phyloP scores from a whole-genome alignment of 1,140 invertebrate genomes.

The Brachionus koreanus region DNA sequence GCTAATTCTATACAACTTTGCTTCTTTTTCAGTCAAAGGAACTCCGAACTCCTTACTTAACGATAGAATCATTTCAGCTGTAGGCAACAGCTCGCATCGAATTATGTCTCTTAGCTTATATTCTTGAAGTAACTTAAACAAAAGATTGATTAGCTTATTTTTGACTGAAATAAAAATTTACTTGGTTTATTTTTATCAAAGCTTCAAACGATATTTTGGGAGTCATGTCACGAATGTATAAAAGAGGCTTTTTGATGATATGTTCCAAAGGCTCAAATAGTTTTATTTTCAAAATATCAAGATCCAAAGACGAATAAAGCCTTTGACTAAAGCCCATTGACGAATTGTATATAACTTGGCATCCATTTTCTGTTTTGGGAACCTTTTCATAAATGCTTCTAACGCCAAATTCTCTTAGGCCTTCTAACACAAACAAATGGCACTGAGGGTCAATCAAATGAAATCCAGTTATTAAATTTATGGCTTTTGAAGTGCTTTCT shows the following conservation, averaged over 20 bases:
- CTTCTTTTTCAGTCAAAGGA: constrained; percentile 54
- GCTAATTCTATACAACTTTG: constrained; percentile 45
- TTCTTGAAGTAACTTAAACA: neutral
- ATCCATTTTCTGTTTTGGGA: constrained; percentile 49
- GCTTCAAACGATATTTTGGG: constrained; percentile 55
- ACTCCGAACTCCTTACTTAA: constrained; percentile 59
- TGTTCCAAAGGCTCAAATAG: constrained; percentile 54
- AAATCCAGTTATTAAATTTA: constrained; percentile 58
- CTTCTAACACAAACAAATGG: constrained; percentile 57
- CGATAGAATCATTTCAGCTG: constrained; percentile 54
- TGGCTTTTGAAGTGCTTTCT: constrained; percentile 46
- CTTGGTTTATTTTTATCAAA: constrained; percentile 54
- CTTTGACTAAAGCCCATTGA: constrained; percentile 53
- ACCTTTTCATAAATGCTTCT: constrained; percentile 49
- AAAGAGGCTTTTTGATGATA: constrained; percentile 54
- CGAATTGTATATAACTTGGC: constrained; percentile 54
- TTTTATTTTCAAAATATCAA: constrained; percentile 55
- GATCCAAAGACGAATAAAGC: constrained; percentile 55
- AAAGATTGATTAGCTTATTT: neutral
- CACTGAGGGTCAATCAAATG: constrained; percentile 54
- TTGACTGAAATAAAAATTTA: constrained; percentile 42
- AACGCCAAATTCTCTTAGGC: constrained; percentile 51
- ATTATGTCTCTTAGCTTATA: constrained; percentile 51
- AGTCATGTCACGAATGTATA: constrained; percentile 58
- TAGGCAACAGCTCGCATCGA: constrained; percentile 54